Evolutionary conservation across 2,113 vertebrate genomes (phyloP).

Genomic region (Psephotus haematonotus): DNA sequence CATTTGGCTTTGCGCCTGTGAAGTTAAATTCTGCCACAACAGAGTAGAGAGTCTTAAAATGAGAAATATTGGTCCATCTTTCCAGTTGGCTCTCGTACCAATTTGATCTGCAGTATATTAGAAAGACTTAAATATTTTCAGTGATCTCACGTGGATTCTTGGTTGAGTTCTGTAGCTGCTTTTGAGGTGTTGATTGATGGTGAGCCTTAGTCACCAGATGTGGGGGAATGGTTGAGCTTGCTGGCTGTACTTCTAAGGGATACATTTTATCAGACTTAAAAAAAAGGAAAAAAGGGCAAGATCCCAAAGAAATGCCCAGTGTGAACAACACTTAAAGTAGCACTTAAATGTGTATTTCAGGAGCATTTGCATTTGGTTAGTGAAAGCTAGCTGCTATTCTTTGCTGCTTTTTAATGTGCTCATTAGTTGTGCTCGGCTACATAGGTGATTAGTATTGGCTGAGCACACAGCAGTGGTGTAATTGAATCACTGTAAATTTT

Average conservation of each 20-base stretch:
- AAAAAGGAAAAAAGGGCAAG: not conserved
- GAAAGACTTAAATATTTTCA: not conserved
- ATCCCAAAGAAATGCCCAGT: not conserved
- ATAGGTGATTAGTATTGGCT: not conserved
- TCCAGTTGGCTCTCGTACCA: not conserved
- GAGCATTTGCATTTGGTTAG: not conserved
- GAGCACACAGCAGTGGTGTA: not conserved
- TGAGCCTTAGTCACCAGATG: not conserved
- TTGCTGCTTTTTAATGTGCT: not conserved
- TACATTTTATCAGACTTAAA: not conserved
- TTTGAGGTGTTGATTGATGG: not conserved
- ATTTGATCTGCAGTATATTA: not conserved
- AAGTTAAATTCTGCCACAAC: not conserved
- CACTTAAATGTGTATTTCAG: not conserved
- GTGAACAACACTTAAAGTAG: not conserved
- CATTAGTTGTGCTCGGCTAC: not conserved
- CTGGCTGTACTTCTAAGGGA: not conserved
- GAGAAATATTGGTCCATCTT: not conserved
- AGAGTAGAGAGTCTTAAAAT: not conserved
- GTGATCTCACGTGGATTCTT: not conserved
- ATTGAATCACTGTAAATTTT: not conserved
- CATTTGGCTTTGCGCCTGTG: fast-evolving
- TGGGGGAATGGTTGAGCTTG: not conserved
- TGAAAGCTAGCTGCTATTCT: not conserved
- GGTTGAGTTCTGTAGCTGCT: not conserved